Conservation (phyloP, 1,140 invertebrate species). For the Subanguina moxae region DNA sequence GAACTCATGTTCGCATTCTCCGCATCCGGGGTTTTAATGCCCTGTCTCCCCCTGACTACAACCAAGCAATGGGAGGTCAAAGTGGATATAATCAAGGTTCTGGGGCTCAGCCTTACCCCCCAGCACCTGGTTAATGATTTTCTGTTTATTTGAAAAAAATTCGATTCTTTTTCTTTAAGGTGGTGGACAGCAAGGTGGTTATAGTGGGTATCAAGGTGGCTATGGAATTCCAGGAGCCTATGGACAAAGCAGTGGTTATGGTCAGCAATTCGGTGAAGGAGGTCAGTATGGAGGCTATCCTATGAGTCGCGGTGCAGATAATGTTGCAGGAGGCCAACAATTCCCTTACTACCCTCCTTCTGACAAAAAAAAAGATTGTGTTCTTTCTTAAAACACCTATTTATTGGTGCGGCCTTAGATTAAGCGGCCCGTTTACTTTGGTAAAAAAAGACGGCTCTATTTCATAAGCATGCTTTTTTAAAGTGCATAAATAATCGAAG, state of each 20-base stretch:
- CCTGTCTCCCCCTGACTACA: conserved; percentile 34
- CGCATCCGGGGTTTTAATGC: conserved; percentile 39
- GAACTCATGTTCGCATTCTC: conserved; percentile 56
- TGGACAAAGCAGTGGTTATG: too few species aligned
- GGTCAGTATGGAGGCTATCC: conserved; percentile 2
- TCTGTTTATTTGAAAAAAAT: background rate
- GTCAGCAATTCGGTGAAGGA: background rate
- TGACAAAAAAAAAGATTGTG: background rate
- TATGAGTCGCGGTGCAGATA: background rate
- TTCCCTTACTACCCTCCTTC: background rate
- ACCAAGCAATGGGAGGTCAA: conserved; percentile 23
- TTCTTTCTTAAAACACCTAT: background rate
- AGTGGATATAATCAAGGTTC: background rate
- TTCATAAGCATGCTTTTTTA: too few species aligned
- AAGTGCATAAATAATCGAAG: too few species aligned
- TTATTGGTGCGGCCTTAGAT: too few species aligned
- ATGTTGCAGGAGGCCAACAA: background rate
- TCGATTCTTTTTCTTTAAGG: background rate
- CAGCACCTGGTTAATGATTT: background rate
- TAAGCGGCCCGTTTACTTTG: too few species aligned
- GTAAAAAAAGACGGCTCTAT: too few species aligned
- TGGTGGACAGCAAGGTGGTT: background rate
- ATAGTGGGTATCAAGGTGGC: background rate
- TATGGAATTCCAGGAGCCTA: too few species aligned
- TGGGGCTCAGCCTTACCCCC: conserved; percentile 7